A percentile compares a stretch with the other conserved stretches of the same genome.
These are phyloP conservation scores for Ceratosolen solmsi DNA, from an alignment of 1,140 invertebrate species.

Conservation along the genomic window DNA sequence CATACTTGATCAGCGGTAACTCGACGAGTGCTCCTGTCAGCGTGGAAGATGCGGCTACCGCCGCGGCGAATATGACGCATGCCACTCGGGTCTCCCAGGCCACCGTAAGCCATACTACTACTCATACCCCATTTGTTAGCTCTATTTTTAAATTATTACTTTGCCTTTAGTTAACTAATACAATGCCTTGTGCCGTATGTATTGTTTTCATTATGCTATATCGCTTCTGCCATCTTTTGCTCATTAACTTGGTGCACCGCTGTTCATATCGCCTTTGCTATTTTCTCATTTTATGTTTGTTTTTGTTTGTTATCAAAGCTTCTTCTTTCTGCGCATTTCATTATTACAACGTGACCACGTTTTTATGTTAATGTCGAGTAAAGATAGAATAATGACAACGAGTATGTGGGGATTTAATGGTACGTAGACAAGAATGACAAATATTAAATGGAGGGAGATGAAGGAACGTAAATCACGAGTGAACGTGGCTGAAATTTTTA, in stretches of 20 bases:
- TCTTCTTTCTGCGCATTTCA: too few relatives aligned
- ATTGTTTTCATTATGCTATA: background rate
- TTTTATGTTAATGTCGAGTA: too few relatives aligned
- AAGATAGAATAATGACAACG: too few relatives aligned
- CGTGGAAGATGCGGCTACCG: slow-evolving; percentile 75
- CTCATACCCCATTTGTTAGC: slow-evolving; percentile 66
- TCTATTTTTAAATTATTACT: slow-evolving; percentile 7
- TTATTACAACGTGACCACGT: too few relatives aligned
- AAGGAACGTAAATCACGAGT: too few relatives aligned
- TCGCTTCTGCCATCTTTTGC: background rate
- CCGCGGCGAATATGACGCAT: slow-evolving; percentile 81
- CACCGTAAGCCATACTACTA: slow-evolving; percentile 81
- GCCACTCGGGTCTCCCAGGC: slow-evolving; percentile 90
- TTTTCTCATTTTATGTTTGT: background rate
- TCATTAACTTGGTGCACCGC: background rate
- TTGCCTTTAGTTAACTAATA: background rate
- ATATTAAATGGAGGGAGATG: too few relatives aligned
- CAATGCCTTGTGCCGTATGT: background rate
- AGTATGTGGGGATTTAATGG: too few relatives aligned
- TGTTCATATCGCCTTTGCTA: too few relatives aligned
- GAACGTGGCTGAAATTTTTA: too few relatives aligned
- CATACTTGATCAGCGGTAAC: slow-evolving; percentile 79
- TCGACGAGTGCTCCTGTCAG: slow-evolving; percentile 73
- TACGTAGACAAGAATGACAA: too few relatives aligned
- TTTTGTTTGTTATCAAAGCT: too few relatives aligned